Evolutionary conservation across 2,888 invertebrate genomes (phyloP).

Genomic region (Spilarctia lutea): DNA sequence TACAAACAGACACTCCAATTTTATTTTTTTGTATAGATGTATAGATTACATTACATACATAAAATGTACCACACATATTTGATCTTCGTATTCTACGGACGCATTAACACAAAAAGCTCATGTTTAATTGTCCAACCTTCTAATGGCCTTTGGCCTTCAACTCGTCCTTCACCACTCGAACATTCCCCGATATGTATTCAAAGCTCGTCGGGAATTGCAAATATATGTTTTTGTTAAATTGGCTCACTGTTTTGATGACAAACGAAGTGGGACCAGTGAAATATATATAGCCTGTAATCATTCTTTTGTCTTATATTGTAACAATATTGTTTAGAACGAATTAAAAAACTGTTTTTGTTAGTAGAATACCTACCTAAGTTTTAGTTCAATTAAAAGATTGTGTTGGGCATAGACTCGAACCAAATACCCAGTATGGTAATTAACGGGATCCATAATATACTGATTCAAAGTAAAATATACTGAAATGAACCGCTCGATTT

Average conservation of each 20-base stretch:
- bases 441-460: no score
- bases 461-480: no score
- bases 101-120: conserved; percentile 3
- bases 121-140: conserved; percentile 15
- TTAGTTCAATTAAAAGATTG: background rate
- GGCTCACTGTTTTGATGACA: conserved; percentile 14
- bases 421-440: no score
- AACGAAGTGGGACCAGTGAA: conserved; percentile 14
- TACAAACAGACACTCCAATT: no score
- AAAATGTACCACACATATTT: background rate
- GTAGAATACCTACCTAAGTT: background rate
- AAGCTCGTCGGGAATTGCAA: conserved; percentile 19
- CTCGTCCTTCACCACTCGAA: conserved; percentile 22
- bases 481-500: no score
- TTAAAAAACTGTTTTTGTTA: background rate
- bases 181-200: conserved; percentile 23
- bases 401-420: no score
- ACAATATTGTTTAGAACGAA: background rate
- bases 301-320: background rate
- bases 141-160: conserved; percentile 17
- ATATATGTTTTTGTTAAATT: conserved; percentile 20
- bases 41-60: no score
- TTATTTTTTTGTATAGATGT: no score
- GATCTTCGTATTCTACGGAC: background rate
- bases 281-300: background rate